Conservation (phyloP, 2,113 vertebrate genomes). For the Nymphicus hollandicus region DNA sequence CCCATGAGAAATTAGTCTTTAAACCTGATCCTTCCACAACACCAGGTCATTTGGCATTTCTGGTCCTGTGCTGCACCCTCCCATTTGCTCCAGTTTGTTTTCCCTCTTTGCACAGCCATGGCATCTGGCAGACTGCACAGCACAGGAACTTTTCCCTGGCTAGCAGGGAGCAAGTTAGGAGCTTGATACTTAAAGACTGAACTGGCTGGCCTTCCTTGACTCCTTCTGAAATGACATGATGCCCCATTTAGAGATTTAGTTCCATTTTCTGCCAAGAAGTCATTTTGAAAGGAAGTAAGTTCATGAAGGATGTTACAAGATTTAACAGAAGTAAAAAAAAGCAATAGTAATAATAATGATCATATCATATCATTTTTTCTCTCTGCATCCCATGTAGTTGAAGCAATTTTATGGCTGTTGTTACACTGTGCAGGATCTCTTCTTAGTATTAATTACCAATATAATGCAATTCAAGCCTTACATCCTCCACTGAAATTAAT, state of each 20-base stretch:
- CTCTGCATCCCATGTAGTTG: neutral
- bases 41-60: neutral
- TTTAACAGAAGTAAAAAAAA: constrained; percentile 2
- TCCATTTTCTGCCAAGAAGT: constrained; percentile 37
- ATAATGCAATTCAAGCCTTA: neutral
- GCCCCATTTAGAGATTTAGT: constrained; percentile 23
- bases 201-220: constrained; percentile 39
- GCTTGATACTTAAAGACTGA: neutral
- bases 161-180: neutral
- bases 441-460: constrained; percentile 1
- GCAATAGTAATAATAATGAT: neutral
- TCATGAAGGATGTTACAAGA: constrained; percentile 32
- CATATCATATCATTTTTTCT: constrained; percentile 16
- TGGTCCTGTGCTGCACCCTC: neutral
- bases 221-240: neutral
- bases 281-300: constrained; percentile 48
- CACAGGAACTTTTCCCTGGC: neutral
- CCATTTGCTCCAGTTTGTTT: neutral
- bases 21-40: neutral
- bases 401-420: constrained; percentile 41
- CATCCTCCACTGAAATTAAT: neutral
- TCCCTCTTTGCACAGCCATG: neutral
- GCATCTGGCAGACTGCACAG: neutral
- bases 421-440: neutral
- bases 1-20: neutral